Base-by-base conservation (phyloP, 2,797 vertebrate genomes). In the Tapirus indicus region DNA sequence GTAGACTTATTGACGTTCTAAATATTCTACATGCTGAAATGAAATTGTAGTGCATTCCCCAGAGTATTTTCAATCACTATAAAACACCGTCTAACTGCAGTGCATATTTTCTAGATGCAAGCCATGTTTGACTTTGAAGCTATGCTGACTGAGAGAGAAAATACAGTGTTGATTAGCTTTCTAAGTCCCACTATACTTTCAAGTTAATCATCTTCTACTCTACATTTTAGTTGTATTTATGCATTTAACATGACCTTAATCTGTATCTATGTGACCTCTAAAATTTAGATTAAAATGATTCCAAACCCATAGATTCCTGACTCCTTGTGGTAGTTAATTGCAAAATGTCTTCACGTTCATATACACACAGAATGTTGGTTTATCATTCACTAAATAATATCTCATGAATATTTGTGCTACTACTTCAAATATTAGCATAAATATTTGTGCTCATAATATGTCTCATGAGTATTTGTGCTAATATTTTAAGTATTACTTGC, bases 121-220 rank as follows among this genome's bases (percentile, higher is more conserved):
- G 52, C 56, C 79, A 56, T 91, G 94, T 96, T 96, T 96, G 92
- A 92, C 95, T 97, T 97, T 96, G 88, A 92, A 93, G 95, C 49
- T 92, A 62, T 82, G 72, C 90, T 96, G 47, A 78, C 54, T 79
- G 32, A 97, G 44, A 93, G 32, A 88, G 69, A 96, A 95, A 97
- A 97, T 27, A 8, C 23, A 91, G 47, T 88, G 80, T 68, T 94
- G 60, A 94, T 97, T 96, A 95, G 79, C 79, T 93, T 92, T 87
- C 71, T 95, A 87, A 97, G 82, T 58, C 77, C 54, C 60, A 64
- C 90, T 92, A 84, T 68, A 93, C 87, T 96, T 90, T 93, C 49
- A 84, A 95, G 87, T 94, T 95, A 94, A 87, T 94, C 56, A 77
- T 72, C 77, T 58, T 38, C 52, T 94, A 94, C 54, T 93, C 58